phyloP scores from a whole-genome alignment of 2,888 invertebrate species.

The Volucella inflata region DNA sequence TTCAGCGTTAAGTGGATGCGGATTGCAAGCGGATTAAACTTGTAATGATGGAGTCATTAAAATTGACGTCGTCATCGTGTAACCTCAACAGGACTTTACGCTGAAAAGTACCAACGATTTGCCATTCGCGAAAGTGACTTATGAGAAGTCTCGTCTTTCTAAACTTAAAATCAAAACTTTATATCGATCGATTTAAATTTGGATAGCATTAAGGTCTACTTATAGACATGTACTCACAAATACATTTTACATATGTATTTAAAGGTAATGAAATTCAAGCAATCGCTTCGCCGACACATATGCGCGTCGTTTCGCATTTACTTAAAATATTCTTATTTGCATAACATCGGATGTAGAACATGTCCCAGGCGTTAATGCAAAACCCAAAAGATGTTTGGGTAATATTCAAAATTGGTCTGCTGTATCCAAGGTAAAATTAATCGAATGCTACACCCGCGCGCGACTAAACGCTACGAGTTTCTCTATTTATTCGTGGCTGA shows the following conservation, averaged over 20 bases:
- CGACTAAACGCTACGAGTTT: slow-evolving; percentile 38
- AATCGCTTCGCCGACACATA: slow-evolving; percentile 48
- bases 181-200: slow-evolving; percentile 24
- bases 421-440: slow-evolving; percentile 68
- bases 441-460: slow-evolving; percentile 63
- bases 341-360: slow-evolving; percentile 67
- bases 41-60: slow-evolving; percentile 74
- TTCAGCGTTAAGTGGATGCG: slow-evolving; percentile 68
- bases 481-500: slow-evolving; percentile 43
- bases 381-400: slow-evolving; percentile 69
- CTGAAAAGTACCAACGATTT: neutral
- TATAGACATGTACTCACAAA: neutral
- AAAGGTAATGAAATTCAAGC: slow-evolving; percentile 65
- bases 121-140: neutral
- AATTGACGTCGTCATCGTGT: slow-evolving; percentile 55
- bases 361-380: slow-evolving; percentile 72
- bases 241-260: neutral
- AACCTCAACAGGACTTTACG: neutral
- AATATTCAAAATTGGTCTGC: slow-evolving; percentile 71
- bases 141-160: slow-evolving; percentile 9
- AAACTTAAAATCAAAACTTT: neutral
- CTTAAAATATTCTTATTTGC: slow-evolving; percentile 70
- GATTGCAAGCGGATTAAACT: slow-evolving; percentile 71
- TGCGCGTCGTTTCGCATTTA: slow-evolving; percentile 57
- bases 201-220: slow-evolving; percentile 41